Conservation (phyloP, 2,797 vertebrate genomes). For the Spizella passerina region DNA sequence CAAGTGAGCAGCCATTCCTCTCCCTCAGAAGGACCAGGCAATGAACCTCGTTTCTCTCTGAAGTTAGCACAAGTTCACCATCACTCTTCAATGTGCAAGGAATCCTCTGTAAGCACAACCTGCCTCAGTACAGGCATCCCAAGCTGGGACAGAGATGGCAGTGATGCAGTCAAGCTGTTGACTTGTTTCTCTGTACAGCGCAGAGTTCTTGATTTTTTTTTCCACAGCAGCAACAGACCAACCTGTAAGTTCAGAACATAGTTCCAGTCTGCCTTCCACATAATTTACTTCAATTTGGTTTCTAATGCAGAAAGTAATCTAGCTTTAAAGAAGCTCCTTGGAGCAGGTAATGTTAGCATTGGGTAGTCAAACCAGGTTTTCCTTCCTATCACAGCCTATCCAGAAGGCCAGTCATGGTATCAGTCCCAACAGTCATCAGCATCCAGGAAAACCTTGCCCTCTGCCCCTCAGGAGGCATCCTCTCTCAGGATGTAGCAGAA, state of each 20-base stretch:
- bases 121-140: not conserved
- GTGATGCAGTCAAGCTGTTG: not conserved
- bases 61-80: not conserved
- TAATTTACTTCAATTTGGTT: not conserved
- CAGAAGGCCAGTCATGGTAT: not conserved
- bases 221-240: not conserved
- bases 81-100: not conserved
- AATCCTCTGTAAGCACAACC: not conserved
- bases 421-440: not conserved
- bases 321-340: not conserved
- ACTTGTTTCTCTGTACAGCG: not conserved
- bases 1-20: not conserved
- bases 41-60: not conserved
- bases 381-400: not conserved
- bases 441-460: not conserved
- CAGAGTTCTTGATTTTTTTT: not conserved
- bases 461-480: not conserved
- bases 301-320: not conserved
- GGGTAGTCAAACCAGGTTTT: not conserved
- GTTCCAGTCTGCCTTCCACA: not conserved
- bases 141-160: not conserved
- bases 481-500: not conserved
- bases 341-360: not conserved
- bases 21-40: not conserved
- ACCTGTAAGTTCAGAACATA: not conserved